Evolutionary conservation across 2,797 vertebrate species (phyloP).

Genomic region (Cossypha dichroa): DNA sequence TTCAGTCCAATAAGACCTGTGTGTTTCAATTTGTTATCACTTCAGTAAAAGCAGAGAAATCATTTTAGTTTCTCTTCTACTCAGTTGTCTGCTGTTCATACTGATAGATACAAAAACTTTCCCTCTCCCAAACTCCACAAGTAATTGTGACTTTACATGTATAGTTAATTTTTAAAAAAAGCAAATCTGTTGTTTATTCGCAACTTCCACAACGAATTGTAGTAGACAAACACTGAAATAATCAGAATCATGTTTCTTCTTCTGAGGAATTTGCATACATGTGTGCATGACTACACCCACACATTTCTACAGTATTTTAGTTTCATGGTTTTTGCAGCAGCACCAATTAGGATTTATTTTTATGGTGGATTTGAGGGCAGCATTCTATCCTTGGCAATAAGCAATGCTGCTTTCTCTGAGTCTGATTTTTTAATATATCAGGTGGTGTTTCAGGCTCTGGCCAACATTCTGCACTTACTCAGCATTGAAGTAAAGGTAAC

Average conservation of each 20-base stretch:
- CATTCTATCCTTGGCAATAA: not conserved
- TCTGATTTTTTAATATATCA: not conserved
- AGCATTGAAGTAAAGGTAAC: not conserved
- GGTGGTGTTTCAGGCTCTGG: not conserved
- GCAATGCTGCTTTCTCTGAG: not conserved
- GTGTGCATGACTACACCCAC: not conserved
- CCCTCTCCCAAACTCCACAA: not conserved
- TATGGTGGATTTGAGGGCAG: not conserved
- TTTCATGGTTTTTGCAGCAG: not conserved
- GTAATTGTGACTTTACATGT: not conserved
- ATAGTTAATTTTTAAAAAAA: not conserved
- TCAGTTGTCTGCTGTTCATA: not conserved
- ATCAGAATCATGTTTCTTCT: not conserved
- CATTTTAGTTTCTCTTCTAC: not conserved
- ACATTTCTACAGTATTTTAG: not conserved
- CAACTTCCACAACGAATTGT: not conserved
- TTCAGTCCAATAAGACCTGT: not conserved
- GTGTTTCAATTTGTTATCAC: not conserved
- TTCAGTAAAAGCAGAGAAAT: not conserved
- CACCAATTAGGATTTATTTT: not conserved
- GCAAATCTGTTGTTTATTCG: not conserved
- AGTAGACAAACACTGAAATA: not conserved
- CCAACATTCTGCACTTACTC: not conserved
- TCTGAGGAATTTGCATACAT: not conserved
- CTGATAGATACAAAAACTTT: not conserved